These are phyloP conservation scores for Volucella inflata DNA, from an alignment of 2,888 invertebrate genomes.

Conservation along the genomic window DNA sequence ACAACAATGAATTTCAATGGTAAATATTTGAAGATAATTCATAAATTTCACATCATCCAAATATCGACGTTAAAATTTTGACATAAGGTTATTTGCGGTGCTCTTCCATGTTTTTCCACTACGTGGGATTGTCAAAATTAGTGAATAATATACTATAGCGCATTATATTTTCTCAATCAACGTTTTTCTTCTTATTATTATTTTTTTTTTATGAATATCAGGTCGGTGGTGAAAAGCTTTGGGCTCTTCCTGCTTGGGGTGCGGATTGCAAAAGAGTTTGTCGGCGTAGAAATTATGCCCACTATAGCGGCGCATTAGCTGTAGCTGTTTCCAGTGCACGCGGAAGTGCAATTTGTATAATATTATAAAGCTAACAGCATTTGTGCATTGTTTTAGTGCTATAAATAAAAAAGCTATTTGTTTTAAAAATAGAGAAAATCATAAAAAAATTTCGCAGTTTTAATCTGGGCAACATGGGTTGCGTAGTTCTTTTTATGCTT, in stretches of 20 bases:
- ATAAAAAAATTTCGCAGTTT: conserved; percentile 47
- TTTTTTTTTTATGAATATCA: conserved; percentile 82
- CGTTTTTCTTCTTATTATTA: conserved; percentile 67
- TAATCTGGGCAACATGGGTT: conserved; percentile 49
- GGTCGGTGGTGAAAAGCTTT: conserved; percentile 92
- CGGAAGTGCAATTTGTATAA: conserved; percentile 68
- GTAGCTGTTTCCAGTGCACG: conserved; percentile 73
- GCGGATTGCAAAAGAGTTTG: conserved; percentile 90
- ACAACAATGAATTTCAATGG: conserved; percentile 92
- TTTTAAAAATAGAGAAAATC: conserved; percentile 22
- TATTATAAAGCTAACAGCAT: conserved; percentile 33
- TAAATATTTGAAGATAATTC: conserved; percentile 82
- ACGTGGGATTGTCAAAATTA: conserved; percentile 39
- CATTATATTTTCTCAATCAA: not conserved
- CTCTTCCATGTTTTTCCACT: conserved; percentile 16
- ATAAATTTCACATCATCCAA: not conserved
- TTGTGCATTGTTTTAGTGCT: conserved; percentile 64
- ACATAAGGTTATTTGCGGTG: conserved; percentile 37
- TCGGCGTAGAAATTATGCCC: conserved; percentile 90
- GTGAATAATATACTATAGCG: not conserved
- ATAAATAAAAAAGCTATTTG: conserved; percentile 52
- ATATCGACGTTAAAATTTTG: conserved; percentile 21
- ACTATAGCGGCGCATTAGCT: conserved; percentile 82
- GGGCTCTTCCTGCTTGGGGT: conserved; percentile 91
- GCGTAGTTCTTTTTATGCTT: conserved; percentile 32